Percentiles rank a stretch among this genome's conserved stretches.
phyloP scores from a whole-genome alignment of 2,888 invertebrate species.

The Strigamia maritima region DNA sequence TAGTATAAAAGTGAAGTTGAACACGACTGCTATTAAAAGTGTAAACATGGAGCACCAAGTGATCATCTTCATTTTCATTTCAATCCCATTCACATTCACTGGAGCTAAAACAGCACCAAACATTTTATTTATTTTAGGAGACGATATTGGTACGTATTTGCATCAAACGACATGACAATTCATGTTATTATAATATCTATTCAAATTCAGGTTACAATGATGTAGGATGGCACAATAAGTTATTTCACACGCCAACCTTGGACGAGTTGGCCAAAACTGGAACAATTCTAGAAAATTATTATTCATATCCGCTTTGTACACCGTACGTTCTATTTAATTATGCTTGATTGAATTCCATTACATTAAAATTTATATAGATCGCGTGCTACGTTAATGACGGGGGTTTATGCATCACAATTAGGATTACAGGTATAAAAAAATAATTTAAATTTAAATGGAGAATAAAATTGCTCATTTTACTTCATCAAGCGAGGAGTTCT shows the following conservation, averaged over 20 bases:
- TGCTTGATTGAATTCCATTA: too few relatives aligned
- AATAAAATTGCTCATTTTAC: neutral
- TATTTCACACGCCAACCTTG: neutral
- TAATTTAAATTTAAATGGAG: too few relatives aligned
- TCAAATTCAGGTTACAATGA: conserved; percentile 14
- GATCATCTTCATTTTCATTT: neutral
- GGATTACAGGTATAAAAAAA: too few relatives aligned
- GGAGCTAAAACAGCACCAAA: neutral
- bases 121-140: neutral
- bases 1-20: neutral
- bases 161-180: neutral
- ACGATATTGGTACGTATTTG: neutral
- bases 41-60: neutral
- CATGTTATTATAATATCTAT: neutral
- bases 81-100: too few relatives aligned
- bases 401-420: too few relatives aligned
- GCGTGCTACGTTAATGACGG: too few relatives aligned
- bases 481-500: conserved; percentile 2
- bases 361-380: too few relatives aligned
- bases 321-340: neutral
- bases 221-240: neutral
- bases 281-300: neutral
- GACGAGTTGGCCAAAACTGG: neutral
- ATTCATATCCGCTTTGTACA: neutral
- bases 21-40: neutral